Evolutionary conservation across 2,113 vertebrate species (phyloP), one percentile per base, ranked within the genome.

Genomic region (Sphyrna mokarran): DNA sequence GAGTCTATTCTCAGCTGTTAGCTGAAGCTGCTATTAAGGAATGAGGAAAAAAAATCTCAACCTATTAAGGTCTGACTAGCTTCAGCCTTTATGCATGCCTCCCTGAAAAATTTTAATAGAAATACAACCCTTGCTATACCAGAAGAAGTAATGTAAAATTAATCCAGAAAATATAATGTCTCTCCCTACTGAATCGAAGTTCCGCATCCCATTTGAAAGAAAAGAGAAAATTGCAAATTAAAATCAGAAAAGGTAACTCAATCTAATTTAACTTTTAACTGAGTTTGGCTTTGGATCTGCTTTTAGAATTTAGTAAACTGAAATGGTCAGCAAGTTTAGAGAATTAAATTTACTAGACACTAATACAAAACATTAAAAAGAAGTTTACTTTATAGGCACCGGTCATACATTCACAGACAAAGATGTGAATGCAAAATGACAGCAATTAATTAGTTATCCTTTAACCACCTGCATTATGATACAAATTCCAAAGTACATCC

Each of bases 1-100:
- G 98, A 97, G 96, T 97, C 96, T 97, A 97, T 98, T 98, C 98
- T 98, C 97, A 97, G 96, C 97, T 98, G 97, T 98, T 97, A 98
- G 97, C 97, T 97, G 97, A 97, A 98, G 97, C 97, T 97, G 97
- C 97, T 97, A 97, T 96, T 97, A 96, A 96, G 97, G 97, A 97
- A 97, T 96, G 96, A 96, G 95, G 96, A 96, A 96, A 95, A 96
- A 48, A 54, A 96, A 96, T 96, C 96, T 96, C 96, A 96, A 96
- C 96, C 96, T 85, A 96, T 96, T 90, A 95, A 95, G 96, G 95
- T 95, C 95, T 95, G 96, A 96, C 96, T 96, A 95, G 96, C 94
- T 80, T 89, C 95, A 96, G 86, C 96, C 95, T 48, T 96, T 96
- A 96, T 96, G 96, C 96, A 96, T 11, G 85, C 54, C 96, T 96